Conservation (phyloP, 2,888 invertebrate species). For the Pyrrhosoma nymphula region DNA sequence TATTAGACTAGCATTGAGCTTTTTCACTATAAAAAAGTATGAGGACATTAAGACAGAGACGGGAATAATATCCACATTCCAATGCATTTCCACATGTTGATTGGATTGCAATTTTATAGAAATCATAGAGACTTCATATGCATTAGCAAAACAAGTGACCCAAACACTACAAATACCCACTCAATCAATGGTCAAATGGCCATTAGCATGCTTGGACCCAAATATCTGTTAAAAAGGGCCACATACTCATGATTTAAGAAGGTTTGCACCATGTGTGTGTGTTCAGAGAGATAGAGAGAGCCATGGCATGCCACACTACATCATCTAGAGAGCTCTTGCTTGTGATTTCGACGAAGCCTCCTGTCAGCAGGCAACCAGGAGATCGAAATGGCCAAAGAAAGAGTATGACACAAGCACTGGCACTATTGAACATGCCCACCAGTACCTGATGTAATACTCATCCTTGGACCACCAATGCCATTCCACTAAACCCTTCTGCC, state of each 20-base stretch:
- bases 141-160: too few species aligned
- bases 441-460: slow-evolving; percentile 99
- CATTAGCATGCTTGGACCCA: too few species aligned
- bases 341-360: slow-evolving; percentile 9
- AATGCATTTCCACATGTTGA: not conserved
- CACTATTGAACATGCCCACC: slow-evolving; percentile 82
- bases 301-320: slow-evolving; percentile 1
- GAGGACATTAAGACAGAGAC: slow-evolving; percentile 69
- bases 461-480: slow-evolving; percentile 81
- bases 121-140: too few species aligned
- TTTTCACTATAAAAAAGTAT: slow-evolving; percentile 82
- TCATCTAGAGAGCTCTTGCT: not conserved
- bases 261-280: too few species aligned
- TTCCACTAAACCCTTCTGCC: slow-evolving; percentile 64
- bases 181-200: too few species aligned
- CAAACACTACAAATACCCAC: too few species aligned
- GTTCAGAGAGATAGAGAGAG: too few species aligned
- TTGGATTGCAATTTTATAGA: not conserved
- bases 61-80: too few species aligned
- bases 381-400: slow-evolving; percentile 78
- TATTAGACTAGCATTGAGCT: slow-evolving; percentile 85
- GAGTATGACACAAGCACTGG: slow-evolving; percentile 98
- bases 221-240: too few species aligned
- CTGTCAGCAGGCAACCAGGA: slow-evolving; percentile 58
- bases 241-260: too few species aligned